Base-by-base conservation (phyloP, 2,888 invertebrate genomes). In the Tetragonula carbonaria region DNA sequence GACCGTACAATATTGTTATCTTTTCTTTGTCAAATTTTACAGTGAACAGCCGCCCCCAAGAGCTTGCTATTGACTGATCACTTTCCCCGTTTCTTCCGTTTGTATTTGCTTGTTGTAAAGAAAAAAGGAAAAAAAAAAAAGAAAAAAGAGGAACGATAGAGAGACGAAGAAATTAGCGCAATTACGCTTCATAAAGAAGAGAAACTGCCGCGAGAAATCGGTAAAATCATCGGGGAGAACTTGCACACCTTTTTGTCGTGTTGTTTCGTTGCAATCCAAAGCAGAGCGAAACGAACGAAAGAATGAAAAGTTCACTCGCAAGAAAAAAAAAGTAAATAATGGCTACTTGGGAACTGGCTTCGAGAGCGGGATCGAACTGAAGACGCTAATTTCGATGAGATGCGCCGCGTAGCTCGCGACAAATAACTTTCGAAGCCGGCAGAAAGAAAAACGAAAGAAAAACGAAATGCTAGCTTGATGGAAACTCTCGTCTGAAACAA, bases 181-280 rank as follows among this genome's bases (percentile, higher is more conserved):
- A 75, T 68, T 75, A 68, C 51, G 68, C 4, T 55, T 63, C 66
- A 18, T 45, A 70, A 63, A 75, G 75, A 75, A 55, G 68, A 75
- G 68, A 75, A 75, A 75, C 21, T 33, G 38, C 6, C 21, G 6
- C 0, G 74, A 65, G 16, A 51, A 51, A 71, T 63, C 14, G 38
- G 53, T 23, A 53, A 55, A 23, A 38, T 38, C n/a, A 38, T 33
- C 76, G 62, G 14, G 14, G 55, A 21, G 55, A 55, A 62, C 8
- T 62, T 21, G 0, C 6, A 2, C 2, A 28, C 8, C 1, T 45
- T 45, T 45, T 45, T 11, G 45, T 45, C 45, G 45, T 8, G 13
- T 21, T 55, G 23, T 66, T 53, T 51, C 28, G 33, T 51, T 45
- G 28, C 38, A 18, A 51, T 16, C 6, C 11, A 57, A 72, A 45